Evolutionary conservation across 2,888 invertebrate species (phyloP).

Genomic region (Amphiduros pacificus): DNA sequence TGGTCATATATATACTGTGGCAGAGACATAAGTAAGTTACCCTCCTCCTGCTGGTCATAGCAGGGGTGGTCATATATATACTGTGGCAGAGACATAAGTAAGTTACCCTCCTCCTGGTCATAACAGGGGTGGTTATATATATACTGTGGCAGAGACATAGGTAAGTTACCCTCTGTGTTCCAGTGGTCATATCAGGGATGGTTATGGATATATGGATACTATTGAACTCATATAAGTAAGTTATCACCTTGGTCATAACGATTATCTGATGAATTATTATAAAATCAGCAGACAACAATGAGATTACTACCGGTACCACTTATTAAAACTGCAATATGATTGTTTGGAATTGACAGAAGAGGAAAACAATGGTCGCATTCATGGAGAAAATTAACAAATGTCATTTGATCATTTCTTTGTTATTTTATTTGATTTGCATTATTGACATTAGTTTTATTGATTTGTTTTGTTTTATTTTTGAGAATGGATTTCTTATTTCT

Average conservation of each 20-base stretch:
- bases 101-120: too few species aligned
- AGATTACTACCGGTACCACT: too few species aligned
- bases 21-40: slow-evolving; percentile 39
- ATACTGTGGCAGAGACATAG: background rate
- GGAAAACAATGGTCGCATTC: background rate
- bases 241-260: too few species aligned
- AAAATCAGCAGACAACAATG: too few species aligned
- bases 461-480: background rate
- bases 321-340: background rate
- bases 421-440: background rate
- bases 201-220: background rate
- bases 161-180: too few species aligned
- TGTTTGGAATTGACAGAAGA: background rate
- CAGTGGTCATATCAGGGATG: too few species aligned
- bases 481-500: background rate
- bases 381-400: background rate
- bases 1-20: slow-evolving; percentile 35
- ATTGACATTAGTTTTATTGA: background rate
- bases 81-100: slow-evolving; percentile 43
- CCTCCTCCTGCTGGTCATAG: slow-evolving; percentile 29
- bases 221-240: background rate
- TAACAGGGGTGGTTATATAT: too few species aligned
- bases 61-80: slow-evolving; percentile 32
- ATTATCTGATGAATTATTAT: too few species aligned
- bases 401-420: background rate